phyloP scores from a whole-genome alignment of 2,113 vertebrate species.

The Amphiprion percula region DNA sequence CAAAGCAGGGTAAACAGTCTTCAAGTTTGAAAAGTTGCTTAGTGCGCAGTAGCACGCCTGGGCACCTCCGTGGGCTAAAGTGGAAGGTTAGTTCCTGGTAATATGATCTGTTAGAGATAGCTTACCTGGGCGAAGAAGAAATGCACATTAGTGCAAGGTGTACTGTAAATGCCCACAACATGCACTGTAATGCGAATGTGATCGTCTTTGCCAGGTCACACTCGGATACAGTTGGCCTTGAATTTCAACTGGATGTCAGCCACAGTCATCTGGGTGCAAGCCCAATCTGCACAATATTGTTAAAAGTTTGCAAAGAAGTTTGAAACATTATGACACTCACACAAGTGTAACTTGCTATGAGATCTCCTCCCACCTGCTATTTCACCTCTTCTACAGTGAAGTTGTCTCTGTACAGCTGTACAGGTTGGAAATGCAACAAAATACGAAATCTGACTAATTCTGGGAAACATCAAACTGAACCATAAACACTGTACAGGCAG shows the following conservation, averaged over 20 bases:
- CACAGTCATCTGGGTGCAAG: constrained; percentile 35
- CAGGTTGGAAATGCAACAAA: constrained; percentile 5
- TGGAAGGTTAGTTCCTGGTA: not conserved
- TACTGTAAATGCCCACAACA: constrained; percentile 8
- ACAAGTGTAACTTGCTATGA: not conserved
- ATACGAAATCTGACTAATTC: not conserved
- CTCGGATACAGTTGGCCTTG: constrained; percentile 7
- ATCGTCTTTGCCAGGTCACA: constrained; percentile 30
- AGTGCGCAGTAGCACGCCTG: not conserved
- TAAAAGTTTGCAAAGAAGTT: constrained; percentile 1
- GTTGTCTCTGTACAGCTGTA: constrained; percentile 12
- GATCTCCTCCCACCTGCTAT: constrained; percentile 14
- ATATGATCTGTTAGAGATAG: constrained; percentile 32
- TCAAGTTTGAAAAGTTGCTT: constrained; percentile 2
- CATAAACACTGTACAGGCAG: constrained; percentile 13
- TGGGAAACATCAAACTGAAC: constrained; percentile 22
- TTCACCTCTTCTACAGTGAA: not conserved
- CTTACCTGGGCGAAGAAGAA: not conserved
- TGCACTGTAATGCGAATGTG: constrained; percentile 34
- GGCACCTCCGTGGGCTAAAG: constrained; percentile 6
- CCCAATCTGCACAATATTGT: not conserved
- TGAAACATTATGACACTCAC: not conserved
- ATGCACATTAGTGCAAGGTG: constrained; percentile 17
- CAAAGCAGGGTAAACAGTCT: not conserved
- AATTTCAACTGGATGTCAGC: constrained; percentile 19